phyloP scores from a whole-genome alignment of 1,140 invertebrate species.

The Drosophila nigromelanica region DNA sequence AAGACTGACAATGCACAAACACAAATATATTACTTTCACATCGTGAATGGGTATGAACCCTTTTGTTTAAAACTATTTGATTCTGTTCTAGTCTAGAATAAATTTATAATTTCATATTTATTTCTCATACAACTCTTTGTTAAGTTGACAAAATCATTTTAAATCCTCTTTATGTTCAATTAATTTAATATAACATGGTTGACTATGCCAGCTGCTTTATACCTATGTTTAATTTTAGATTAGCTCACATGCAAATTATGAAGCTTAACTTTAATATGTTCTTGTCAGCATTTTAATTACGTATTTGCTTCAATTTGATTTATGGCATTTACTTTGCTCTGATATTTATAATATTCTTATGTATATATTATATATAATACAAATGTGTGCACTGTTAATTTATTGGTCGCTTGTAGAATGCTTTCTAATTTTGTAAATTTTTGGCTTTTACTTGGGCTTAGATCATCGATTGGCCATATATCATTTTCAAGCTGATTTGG shows the following conservation, averaged over 20 bases:
- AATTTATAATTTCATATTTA: no score
- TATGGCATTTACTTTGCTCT: slow-evolving; percentile 9
- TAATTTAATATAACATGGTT: neutral
- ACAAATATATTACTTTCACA: no score
- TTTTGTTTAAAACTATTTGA: no score
- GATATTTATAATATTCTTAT: slow-evolving; percentile 2
- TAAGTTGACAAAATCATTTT: neutral
- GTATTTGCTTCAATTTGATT: slow-evolving; percentile 32
- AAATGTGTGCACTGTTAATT: slow-evolving; percentile 23
- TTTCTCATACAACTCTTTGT: neutral
- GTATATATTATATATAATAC: neutral
- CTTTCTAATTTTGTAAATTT: slow-evolving; percentile 44
- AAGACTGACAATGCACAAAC: no score
- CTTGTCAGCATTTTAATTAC: slow-evolving; percentile 28
- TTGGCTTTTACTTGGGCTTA: slow-evolving; percentile 13
- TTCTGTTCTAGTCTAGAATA: no score
- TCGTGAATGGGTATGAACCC: no score
- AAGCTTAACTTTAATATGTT: slow-evolving; percentile 6
- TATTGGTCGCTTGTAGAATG: slow-evolving; percentile 16
- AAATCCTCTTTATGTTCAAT: neutral
- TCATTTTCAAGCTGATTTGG: slow-evolving; percentile 11
- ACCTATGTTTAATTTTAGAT: neutral
- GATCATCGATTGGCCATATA: slow-evolving; percentile 33
- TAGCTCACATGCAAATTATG: slow-evolving; percentile 8
- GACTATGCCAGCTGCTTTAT: neutral